Evolutionary conservation across 2,888 invertebrate genomes (phyloP), one percentile per base, ranked within the genome.

Genomic region (Thecocarcelia acutangulata): DNA sequence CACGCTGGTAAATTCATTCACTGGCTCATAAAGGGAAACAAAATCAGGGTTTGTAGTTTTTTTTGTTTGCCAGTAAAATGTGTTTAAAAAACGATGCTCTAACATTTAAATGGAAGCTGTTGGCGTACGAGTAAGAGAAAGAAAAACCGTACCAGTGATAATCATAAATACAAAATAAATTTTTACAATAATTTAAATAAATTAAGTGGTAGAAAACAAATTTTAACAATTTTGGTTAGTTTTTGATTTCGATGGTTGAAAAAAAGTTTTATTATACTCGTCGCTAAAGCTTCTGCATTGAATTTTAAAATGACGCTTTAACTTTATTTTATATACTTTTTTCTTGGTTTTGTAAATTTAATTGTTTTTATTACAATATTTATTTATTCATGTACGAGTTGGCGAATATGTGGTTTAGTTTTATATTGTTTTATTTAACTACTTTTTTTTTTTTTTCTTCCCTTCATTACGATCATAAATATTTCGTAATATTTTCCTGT

Each of bases 401-500:
- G 66, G 52, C 56, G 37, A 28, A 61, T 33, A 33, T 69, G 50
- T 69, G 52, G 63, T 69, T 74, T 42, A 58, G 56, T 69, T 80
- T 76, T 56, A 68, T 17, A 66, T 46, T 54, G 63, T 59, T 52
- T 63, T 33, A 3, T 37, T 48, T 73, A 52, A 15, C 17, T 50
- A 15, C 5, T 48, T 48, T 48, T 21, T 21, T n/a, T 21, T n/a
- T 19, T 52, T 15, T 17, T 33, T 52, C 24, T 37, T 28, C 12
- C 44, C 40, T 52, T 44, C 69, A 76, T 76, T 69, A 17, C 54
- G 69, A 69, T 68, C 77, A 68, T 73, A 77, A 81, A 81, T 81
- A 77, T 81, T 76, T 77, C 56, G 73, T 77, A 77, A 81, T 73
- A 77, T 81, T 81, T 81, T 81, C 81, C 81, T 81, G 76, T 76